Base-by-base conservation (phyloP, 2,888 invertebrate species). In the Cryptus armator region DNA sequence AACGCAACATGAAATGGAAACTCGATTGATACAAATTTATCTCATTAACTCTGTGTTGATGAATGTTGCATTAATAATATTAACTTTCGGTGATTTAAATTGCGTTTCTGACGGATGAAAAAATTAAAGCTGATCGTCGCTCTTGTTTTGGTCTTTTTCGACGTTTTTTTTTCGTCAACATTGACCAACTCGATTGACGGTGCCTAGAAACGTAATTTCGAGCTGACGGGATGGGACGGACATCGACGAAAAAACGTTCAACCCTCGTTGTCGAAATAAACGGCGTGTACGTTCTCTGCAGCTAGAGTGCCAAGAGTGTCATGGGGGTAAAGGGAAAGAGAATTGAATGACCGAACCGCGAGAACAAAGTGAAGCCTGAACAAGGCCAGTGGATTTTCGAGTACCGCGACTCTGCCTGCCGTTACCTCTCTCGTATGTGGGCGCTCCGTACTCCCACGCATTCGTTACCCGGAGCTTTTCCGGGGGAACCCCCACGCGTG, bases 301-400 rank as follows among this genome's bases (percentile, higher is more conserved):
- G 51, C n/a, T 51, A 16, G 76, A 29, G 51, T 12, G 29, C n/a
- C 10, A 32, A 24, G 9, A 32, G n/a, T 43, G 24, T 53, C 9
- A 37, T 19, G 53, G 12, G 62, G 32, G 32, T 16, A 70, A 19
- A 51, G 68, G 70, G 66, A 81, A 72, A 71, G 64, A 76, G 76
- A 48, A 71, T 77, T 64, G 72, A 81, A 77, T 68, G 81, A 67
- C 72, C 67, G 72, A 29, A 59, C 80, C 70, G 66, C 76, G 77
- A 64, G 72, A 84, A 68, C 77, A 78, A 81, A 78, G 81, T 81
- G 53, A 43, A 68, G 46, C 68, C 48, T 77, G 71, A 70, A 77
- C 37, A 76, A 64, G 72, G 72, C 46, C 62, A 48, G 78, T 81
- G 62, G 51, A 83, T 74, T 83, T 83, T 74, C 74, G 78, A 74